Conservation (phyloP, 2,113 vertebrate genomes). For the Caranx melampygus region DNA sequence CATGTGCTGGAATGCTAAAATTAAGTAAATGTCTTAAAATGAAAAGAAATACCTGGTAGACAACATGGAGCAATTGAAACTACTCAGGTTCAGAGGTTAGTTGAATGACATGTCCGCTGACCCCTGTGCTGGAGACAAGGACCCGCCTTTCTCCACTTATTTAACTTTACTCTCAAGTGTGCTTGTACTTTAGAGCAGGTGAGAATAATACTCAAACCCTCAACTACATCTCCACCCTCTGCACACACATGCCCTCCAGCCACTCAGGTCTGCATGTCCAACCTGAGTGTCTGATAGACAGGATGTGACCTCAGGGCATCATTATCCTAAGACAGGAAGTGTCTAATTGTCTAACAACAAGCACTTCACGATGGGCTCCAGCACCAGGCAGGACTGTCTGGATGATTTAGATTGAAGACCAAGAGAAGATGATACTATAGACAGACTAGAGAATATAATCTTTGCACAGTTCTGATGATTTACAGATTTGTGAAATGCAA, state of each 20-base stretch:
- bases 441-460: background rate
- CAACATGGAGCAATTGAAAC: constrained; percentile 32
- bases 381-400: background rate
- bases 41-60: constrained; percentile 28
- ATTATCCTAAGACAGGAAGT: constrained; percentile 75
- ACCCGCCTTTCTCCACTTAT: constrained; percentile 52
- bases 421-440: background rate
- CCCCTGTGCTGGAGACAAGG: constrained; percentile 22
- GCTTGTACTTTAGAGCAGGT: constrained; percentile 60
- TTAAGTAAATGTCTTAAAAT: constrained; percentile 38
- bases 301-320: constrained; percentile 75
- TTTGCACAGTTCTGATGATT: constrained; percentile 24
- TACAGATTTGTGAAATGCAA: constrained; percentile 25
- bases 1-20: constrained; percentile 26
- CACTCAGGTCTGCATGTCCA: constrained; percentile 43
- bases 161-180: constrained; percentile 55
- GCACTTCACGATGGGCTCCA: constrained; percentile 62
- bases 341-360: constrained; percentile 71
- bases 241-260: constrained; percentile 53
- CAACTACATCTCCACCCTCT: constrained; percentile 55
- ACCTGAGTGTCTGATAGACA: constrained; percentile 68
- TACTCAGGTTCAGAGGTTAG: constrained; percentile 42
- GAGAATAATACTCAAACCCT: constrained; percentile 50
- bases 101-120: constrained; percentile 49
- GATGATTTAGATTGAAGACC: background rate